phyloP scores from a whole-genome alignment of 2,797 vertebrate genomes.

The Potorous gilbertii region DNA sequence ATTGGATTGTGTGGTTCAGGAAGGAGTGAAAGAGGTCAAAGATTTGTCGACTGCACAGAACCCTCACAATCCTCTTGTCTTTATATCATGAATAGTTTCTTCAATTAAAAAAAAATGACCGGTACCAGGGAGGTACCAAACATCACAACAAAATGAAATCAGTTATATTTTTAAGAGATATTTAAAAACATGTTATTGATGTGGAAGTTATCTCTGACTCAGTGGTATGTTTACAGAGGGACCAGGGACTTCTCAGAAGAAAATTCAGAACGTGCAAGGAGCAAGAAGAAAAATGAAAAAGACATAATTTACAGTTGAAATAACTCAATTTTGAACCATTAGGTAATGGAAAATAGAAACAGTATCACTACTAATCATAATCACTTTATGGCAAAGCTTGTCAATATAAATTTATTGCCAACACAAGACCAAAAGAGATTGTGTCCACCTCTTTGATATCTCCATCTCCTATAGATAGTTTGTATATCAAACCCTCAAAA shows the following conservation, averaged over 20 bases:
- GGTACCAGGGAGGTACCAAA: not conserved
- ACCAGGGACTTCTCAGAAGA: not conserved
- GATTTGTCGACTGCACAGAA: not conserved
- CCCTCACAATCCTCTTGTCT: not conserved
- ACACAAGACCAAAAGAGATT: not conserved
- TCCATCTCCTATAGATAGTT: not conserved
- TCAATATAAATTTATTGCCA: not conserved
- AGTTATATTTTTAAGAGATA: not conserved
- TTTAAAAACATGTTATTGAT: not conserved
- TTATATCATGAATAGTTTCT: not conserved
- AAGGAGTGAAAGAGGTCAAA: not conserved
- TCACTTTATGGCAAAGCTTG: not conserved
- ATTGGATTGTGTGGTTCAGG: not conserved
- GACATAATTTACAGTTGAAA: not conserved
- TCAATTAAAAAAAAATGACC: not conserved
- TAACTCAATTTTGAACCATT: not conserved
- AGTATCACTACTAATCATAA: not conserved
- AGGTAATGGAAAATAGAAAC: not conserved
- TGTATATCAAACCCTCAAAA: not conserved
- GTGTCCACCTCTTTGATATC: not conserved
- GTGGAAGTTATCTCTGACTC: not conserved
- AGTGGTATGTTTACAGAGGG: not conserved
- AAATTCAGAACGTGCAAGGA: not conserved
- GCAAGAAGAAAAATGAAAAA: not conserved
- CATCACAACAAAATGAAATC: not conserved